Evolutionary conservation across 2,113 vertebrate species (phyloP).

Genomic region (Corythoichthys haematopterus): DNA sequence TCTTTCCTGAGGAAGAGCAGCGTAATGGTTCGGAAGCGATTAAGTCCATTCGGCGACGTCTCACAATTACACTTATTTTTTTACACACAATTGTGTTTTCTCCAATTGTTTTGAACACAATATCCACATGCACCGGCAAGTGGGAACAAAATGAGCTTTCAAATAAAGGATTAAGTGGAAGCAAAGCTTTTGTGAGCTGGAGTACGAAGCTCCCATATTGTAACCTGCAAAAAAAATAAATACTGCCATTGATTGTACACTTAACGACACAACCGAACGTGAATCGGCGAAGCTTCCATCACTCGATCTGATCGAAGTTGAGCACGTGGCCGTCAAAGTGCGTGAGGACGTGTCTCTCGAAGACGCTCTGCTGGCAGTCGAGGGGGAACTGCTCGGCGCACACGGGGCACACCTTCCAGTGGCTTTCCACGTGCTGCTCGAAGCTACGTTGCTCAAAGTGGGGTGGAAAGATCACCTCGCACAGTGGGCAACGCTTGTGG

Average conservation of each 20-base stretch:
- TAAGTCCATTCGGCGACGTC: constrained; percentile 11
- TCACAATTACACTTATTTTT: constrained; percentile 19
- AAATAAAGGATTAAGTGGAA: constrained; percentile 28
- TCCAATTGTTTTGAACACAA: constrained; percentile 18
- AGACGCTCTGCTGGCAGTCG: constrained; percentile 87
- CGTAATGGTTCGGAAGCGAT: constrained; percentile 7
- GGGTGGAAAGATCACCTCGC: constrained; percentile 91
- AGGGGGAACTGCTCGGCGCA: constrained; percentile 96
- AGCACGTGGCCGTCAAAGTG: constrained; percentile 93
- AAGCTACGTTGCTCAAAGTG: constrained; percentile 96
- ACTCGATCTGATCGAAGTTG: constrained; percentile 81
- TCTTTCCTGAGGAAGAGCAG: constrained; percentile 11
- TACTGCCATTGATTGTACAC: constrained; percentile 39
- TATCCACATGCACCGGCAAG: constrained; percentile 42
- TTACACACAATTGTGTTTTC: neutral
- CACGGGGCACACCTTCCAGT: constrained; percentile 98
- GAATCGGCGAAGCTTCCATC: neutral
- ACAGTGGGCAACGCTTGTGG: constrained; percentile 92
- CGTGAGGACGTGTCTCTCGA: constrained; percentile 91
- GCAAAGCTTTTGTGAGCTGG: constrained; percentile 10
- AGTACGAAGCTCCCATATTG: neutral
- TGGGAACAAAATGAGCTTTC: constrained; percentile 27
- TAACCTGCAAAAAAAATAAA: constrained; percentile 21
- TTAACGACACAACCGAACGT: constrained; percentile 1
- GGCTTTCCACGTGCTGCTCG: constrained; percentile 93